These are phyloP conservation scores for Hyles lineata DNA, from an alignment of 2,888 invertebrate species.

Conservation along the genomic window DNA sequence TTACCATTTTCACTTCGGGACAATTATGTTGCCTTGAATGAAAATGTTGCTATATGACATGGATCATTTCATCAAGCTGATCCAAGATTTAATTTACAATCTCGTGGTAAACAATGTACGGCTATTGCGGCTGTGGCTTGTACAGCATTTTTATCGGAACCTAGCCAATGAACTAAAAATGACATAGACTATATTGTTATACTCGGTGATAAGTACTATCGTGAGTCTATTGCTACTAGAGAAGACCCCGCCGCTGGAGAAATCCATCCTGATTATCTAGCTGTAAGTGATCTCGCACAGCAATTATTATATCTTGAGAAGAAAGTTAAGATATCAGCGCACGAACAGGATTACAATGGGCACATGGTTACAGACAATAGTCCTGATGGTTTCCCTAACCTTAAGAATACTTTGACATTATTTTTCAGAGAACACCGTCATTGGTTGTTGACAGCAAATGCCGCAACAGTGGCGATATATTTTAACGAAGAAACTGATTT, in stretches of 20 bases:
- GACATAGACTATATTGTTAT: conserved; percentile 8
- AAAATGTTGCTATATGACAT: neutral
- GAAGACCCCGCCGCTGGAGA: conserved; percentile 2
- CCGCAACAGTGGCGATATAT: conserved; percentile 1
- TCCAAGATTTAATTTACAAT: neutral
- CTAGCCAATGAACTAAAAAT: neutral
- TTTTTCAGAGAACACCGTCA: conserved; percentile 1
- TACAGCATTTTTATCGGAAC: conserved; percentile 7
- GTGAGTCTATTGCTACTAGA: conserved; percentile 7
- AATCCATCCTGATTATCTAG: neutral
- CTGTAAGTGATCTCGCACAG: neutral
- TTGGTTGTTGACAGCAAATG: conserved; percentile 7
- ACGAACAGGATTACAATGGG: neutral
- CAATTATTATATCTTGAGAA: neutral
- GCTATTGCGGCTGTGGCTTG: neutral
- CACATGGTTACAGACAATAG: neutral
- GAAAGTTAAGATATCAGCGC: neutral
- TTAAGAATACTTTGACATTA: neutral
- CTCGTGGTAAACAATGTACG: conserved; percentile 5
- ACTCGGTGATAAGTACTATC: neutral
- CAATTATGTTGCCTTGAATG: neutral
- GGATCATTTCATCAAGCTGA: conserved; percentile 1
- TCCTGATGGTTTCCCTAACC: neutral
- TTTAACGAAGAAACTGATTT: neutral
- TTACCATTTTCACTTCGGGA: neutral